These are phyloP conservation scores for Vanessa atalanta DNA, from an alignment of 1,140 invertebrate species.

Conservation along the genomic window DNA sequence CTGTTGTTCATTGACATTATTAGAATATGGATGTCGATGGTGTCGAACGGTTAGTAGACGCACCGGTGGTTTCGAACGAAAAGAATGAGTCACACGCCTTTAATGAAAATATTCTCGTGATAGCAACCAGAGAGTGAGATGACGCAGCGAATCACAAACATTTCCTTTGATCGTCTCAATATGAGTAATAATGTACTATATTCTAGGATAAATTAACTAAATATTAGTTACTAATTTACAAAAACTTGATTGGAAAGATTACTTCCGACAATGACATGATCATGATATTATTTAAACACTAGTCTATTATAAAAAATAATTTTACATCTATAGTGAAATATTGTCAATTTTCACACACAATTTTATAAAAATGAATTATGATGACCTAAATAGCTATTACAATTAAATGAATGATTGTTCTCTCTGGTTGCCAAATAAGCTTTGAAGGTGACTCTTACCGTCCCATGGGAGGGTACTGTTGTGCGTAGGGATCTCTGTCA, in stretches of 20 bases:
- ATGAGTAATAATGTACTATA: conserved; percentile 1
- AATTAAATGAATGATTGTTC: conserved; percentile 19
- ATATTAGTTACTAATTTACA: neutral
- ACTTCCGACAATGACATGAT: neutral
- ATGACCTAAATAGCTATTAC: neutral
- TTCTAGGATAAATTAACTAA: neutral
- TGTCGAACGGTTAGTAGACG: neutral
- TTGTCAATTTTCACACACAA: conserved; percentile 1
- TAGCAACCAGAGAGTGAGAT: conserved; percentile 17
- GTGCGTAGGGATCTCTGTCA: conserved; percentile 73
- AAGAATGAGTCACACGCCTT: conserved; percentile 1
- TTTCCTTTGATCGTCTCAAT: neutral
- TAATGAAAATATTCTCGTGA: neutral
- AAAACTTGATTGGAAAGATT: neutral
- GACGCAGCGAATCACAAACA: neutral
- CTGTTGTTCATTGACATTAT: neutral
- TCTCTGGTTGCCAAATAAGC: conserved; percentile 39
- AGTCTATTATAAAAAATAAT: neutral
- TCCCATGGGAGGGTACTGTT: conserved; percentile 77
- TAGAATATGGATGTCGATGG: neutral
- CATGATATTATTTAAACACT: neutral
- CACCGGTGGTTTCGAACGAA: neutral
- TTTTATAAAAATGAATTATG: neutral
- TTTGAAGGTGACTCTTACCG: conserved; percentile 59
- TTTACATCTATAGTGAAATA: neutral